phyloP scores from a whole-genome alignment of 2,888 invertebrate genomes.

The Erynnis tages region DNA sequence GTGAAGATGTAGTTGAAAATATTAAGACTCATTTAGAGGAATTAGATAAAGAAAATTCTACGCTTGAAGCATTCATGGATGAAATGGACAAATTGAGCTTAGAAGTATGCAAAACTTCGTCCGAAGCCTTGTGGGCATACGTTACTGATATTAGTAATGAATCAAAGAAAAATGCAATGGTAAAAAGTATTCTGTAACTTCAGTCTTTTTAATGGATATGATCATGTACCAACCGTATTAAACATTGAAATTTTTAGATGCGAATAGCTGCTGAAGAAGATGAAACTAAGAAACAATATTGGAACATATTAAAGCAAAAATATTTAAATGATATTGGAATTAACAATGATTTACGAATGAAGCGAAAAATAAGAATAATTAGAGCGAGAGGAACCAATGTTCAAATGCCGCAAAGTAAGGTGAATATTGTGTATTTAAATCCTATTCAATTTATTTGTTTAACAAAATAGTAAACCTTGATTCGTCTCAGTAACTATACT shows the following conservation, averaged over 20 bases:
- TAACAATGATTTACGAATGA: constrained; percentile 48
- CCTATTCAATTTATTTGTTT: no score
- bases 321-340: constrained; percentile 48
- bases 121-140: constrained; percentile 69
- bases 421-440: no score
- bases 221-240: not conserved
- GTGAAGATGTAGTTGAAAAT: constrained; percentile 50
- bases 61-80: constrained; percentile 62
- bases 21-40: constrained; percentile 59
- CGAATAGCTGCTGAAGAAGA: constrained; percentile 70
- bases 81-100: constrained; percentile 71
- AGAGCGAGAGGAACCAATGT: constrained; percentile 71
- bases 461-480: not conserved
- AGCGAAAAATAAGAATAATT: constrained; percentile 65
- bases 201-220: constrained; percentile 29
- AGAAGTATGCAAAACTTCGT: constrained; percentile 69
- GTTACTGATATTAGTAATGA: constrained; percentile 69
- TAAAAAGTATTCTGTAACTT: no score
- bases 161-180: constrained; percentile 69
- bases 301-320: constrained; percentile 67
- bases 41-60: constrained; percentile 55
- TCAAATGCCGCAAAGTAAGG: constrained; percentile 74
- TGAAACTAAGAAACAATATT: constrained; percentile 71
- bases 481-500: not conserved
- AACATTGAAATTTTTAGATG: constrained; percentile 45